Percentiles rank a stretch among this genome's conserved stretches.
Conservation (phyloP, 2,797 vertebrate genomes). For the Chanos chanos region DNA sequence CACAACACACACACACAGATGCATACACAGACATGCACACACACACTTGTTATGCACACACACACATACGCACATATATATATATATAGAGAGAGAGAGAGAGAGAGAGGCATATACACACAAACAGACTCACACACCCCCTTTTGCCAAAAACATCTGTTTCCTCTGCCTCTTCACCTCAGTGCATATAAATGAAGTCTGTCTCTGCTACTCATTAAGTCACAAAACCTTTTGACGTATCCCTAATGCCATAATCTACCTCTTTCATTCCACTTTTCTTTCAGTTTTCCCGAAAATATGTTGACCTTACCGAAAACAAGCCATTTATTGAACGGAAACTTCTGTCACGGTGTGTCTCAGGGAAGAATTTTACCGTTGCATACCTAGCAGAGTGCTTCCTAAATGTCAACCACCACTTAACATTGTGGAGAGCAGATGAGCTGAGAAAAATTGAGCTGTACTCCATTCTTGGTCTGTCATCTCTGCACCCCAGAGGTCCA, state of each 20-base stretch:
- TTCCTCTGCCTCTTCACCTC: background rate
- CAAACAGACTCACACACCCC: background rate
- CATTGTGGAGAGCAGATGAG: slow-evolving; percentile 19
- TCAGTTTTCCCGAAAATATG: background rate
- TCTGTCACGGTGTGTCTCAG: slow-evolving; percentile 2
- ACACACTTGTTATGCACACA: no score
- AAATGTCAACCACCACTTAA: background rate
- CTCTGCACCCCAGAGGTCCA: slow-evolving; percentile 13
- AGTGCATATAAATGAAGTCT: no score
- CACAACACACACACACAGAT: background rate
- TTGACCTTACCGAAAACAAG: background rate
- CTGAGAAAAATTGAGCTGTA: slow-evolving; percentile 9
- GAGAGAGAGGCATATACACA: background rate
- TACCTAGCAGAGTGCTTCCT: background rate
- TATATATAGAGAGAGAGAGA: background rate
- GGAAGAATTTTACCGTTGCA: background rate
- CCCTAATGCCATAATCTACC: background rate
- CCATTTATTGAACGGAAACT: no score
- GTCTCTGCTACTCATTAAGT: no score
- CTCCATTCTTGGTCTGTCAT: slow-evolving; percentile 22
- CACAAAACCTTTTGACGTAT: background rate
- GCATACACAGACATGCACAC: background rate
- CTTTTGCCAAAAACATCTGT: background rate
- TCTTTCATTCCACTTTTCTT: background rate
- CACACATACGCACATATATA: background rate